Percentiles rank a stretch among this genome's conserved stretches.
Evolutionary conservation across 1,140 invertebrate species (phyloP).

Genomic region (Lerema accius): DNA sequence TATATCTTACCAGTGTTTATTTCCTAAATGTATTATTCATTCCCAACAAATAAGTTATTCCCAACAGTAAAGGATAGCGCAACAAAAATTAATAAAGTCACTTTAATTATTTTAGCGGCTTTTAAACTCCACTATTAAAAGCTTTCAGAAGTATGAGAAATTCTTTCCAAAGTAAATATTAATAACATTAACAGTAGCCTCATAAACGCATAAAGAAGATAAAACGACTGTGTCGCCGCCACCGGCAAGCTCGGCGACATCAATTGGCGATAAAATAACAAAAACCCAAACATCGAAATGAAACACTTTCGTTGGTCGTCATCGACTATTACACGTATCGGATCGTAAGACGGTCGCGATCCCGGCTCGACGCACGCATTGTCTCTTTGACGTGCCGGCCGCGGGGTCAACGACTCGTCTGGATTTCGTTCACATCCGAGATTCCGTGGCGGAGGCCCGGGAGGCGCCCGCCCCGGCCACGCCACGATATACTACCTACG

Average conservation of each 20-base stretch:
- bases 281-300: conserved; percentile 27
- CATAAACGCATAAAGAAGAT: conserved; percentile 22
- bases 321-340: conserved; percentile 43
- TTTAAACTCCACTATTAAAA: background rate
- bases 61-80: too few species aligned
- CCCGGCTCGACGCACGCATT: conserved; percentile 58
- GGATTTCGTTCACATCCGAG: conserved; percentile 76
- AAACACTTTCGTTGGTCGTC: conserved; percentile 23
- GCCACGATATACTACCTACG: background rate
- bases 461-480: background rate
- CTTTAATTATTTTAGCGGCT: background rate
- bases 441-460: conserved; percentile 42
- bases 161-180: background rate
- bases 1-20: too few species aligned
- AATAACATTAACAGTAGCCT: background rate
- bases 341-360: conserved; percentile 49
- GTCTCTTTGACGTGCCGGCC: conserved; percentile 71
- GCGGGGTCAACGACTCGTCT: conserved; percentile 74
- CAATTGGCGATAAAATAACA: conserved; percentile 35
- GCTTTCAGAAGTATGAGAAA: too few species aligned
- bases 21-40: too few species aligned
- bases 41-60: too few species aligned
- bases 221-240: conserved; percentile 10
- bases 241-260: conserved; percentile 23
- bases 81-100: too few species aligned